Percentiles rank a stretch among this genome's conserved stretches.
phyloP scores from a whole-genome alignment of 2,113 vertebrate species.

The cat (Felis catus) region F.catus_Fca126_mat1.0 CM031415.1:104479501-104480000 shows the following conservation, averaged over 20 bases:
- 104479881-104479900: not conserved
- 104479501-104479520: no score
- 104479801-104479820: not conserved
- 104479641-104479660: not conserved
- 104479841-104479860: not conserved
- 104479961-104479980: not conserved
- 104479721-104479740: fast-evolving
- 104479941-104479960: not conserved
- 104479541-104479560: no score
- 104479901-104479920: not conserved
- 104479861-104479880: fast-evolving
- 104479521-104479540: no score
- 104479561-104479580: not conserved
- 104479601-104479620: not conserved
- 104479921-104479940: not conserved
- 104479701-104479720: not conserved
- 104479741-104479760: not conserved
- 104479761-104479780: not conserved
- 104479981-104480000: not conserved
- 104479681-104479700: not conserved
- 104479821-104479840: not conserved
- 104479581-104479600: not conserved
- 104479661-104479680: not conserved
- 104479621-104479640: not conserved
- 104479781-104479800: not conserved